Evolutionary conservation across 2,113 vertebrate species (phyloP).

Genomic region (Gymnocephalus cernua): DNA sequence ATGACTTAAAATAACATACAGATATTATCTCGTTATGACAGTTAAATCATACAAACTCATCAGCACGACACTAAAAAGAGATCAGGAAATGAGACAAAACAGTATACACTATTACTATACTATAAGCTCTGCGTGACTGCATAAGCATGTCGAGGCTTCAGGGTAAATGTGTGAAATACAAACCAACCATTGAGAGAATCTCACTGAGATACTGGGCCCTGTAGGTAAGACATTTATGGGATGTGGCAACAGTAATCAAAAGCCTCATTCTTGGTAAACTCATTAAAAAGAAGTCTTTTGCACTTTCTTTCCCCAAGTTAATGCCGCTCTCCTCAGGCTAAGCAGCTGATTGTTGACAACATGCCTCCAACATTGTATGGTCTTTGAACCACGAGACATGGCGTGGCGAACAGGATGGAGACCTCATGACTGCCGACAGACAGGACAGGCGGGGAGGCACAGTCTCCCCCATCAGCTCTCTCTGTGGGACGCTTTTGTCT

Average conservation of each 20-base stretch:
- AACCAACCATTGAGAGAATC: slow-evolving; percentile 17
- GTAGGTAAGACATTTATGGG: slow-evolving; percentile 36
- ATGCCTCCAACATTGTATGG: slow-evolving; percentile 51
- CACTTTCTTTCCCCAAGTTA: slow-evolving; percentile 13
- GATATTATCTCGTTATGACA: slow-evolving; percentile 10
- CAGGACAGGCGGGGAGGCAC: slow-evolving; percentile 49
- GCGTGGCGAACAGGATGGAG: slow-evolving; percentile 71
- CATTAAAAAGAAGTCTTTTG: slow-evolving; percentile 5
- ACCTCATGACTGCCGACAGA: slow-evolving; percentile 78
- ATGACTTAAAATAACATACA: neutral
- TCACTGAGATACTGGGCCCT: slow-evolving; percentile 30
- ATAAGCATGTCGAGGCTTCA: neutral
- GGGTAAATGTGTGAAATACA: slow-evolving; percentile 12
- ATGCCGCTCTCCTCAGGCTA: slow-evolving; percentile 46
- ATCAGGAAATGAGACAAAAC: slow-evolving; percentile 10
- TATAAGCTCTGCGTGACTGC: slow-evolving; percentile 18
- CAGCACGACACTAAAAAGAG: neutral
- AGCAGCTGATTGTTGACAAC: slow-evolving; percentile 72
- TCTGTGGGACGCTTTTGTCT: slow-evolving; percentile 80
- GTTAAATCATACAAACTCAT: neutral
- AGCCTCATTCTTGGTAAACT: slow-evolving; percentile 42
- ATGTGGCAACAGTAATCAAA: slow-evolving; percentile 35
- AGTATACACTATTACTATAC: neutral
- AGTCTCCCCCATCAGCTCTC: slow-evolving; percentile 49
- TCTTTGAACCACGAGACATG: slow-evolving; percentile 78